phyloP scores from a whole-genome alignment of 2,797 vertebrate species.

The Syncerus caffer region DNA sequence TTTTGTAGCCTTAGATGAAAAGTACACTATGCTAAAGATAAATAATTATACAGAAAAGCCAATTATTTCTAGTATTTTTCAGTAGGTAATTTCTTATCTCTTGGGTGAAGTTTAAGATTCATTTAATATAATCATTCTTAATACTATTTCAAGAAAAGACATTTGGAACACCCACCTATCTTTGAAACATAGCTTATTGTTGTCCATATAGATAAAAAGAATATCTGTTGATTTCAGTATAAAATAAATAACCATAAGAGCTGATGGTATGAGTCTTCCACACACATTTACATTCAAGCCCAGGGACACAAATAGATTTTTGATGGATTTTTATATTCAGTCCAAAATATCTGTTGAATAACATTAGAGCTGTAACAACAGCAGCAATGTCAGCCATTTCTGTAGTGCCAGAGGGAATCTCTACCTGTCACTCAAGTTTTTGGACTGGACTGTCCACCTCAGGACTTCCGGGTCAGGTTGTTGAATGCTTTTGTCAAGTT shows the following conservation, averaged over 20 bases:
- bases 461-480: not conserved
- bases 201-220: not conserved
- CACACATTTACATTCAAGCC: not conserved
- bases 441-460: not conserved
- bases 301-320: not conserved
- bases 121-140: not conserved
- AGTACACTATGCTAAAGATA: not conserved
- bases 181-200: not conserved
- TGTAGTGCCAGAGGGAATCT: not conserved
- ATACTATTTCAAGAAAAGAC: not conserved
- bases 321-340: not conserved
- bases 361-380: not conserved
- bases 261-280: not conserved
- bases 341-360: slow-evolving; percentile 9
- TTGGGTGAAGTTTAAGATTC: not conserved
- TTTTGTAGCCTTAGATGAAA: not conserved
- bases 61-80: not conserved
- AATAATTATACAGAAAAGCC: not conserved
- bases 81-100: not conserved
- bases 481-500: not conserved
- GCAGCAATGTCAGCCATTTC: not conserved
- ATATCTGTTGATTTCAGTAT: not conserved
- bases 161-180: not conserved
- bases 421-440: not conserved
- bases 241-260: not conserved